These are phyloP conservation scores for Empis stercorea DNA, from an alignment of 2,888 invertebrate species.

Conservation along the genomic window DNA sequence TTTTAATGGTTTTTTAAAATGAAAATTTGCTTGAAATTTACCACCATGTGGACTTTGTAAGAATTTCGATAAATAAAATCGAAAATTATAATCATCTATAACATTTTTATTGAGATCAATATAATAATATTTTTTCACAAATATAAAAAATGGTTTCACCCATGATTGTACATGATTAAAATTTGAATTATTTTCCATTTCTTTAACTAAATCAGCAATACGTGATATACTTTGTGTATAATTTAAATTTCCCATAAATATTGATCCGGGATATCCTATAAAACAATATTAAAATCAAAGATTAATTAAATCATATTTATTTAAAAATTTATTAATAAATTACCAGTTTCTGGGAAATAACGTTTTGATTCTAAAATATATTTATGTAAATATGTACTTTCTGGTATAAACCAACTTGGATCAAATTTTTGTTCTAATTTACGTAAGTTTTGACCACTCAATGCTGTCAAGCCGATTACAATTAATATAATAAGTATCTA, in stretches of 20 bases:
- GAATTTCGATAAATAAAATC: slow-evolving; percentile 52
- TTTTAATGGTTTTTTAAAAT: slow-evolving; percentile 43
- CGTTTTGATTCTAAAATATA: slow-evolving; percentile 43
- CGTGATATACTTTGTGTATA: slow-evolving; percentile 48
- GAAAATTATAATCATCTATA: slow-evolving; percentile 44
- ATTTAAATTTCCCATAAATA: slow-evolving; percentile 54
- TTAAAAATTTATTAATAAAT: too few species aligned
- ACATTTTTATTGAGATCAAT: slow-evolving; percentile 38
- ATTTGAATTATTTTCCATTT: slow-evolving; percentile 41
- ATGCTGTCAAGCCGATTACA: slow-evolving; percentile 45
- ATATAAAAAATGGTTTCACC: slow-evolving; percentile 51
- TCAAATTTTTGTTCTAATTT: slow-evolving; percentile 66
- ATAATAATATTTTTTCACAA: slow-evolving; percentile 43
- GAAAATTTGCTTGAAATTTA: slow-evolving; percentile 53
- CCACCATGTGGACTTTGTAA: slow-evolving; percentile 55
- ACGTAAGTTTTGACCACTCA: slow-evolving; percentile 48
- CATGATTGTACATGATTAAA: slow-evolving; percentile 45
- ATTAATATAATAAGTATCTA: slow-evolving; percentile 44
- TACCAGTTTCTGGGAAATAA: slow-evolving; percentile 53
- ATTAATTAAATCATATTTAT: slow-evolving; percentile 1
- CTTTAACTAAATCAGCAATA: slow-evolving; percentile 42
- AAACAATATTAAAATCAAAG: neutral
- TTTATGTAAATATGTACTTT: slow-evolving; percentile 50
- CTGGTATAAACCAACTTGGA: slow-evolving; percentile 66
- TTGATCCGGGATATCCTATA: slow-evolving; percentile 41